Evolutionary conservation across 2,888 invertebrate genomes (phyloP).

Genomic region (Polymixis flavicincta): DNA sequence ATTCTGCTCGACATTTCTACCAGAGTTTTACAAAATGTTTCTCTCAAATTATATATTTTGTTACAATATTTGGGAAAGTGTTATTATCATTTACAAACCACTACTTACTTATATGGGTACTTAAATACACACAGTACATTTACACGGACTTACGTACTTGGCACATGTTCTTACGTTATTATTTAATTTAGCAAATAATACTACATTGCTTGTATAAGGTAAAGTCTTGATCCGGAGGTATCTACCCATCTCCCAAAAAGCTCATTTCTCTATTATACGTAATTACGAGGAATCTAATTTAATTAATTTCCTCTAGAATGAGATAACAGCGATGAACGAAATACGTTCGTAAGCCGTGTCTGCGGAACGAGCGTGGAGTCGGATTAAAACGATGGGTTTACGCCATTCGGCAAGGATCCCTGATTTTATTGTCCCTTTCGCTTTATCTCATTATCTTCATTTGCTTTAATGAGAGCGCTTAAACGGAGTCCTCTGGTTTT

Average conservation of each 20-base stretch:
- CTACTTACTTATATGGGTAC: too few species aligned
- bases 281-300: conserved; percentile 54
- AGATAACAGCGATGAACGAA: conserved; percentile 57
- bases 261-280: conserved; percentile 33
- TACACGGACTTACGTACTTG: too few species aligned
- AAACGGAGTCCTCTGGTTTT: conserved; percentile 24
- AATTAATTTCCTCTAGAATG: conserved; percentile 58
- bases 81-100: not conserved
- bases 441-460: conserved; percentile 59
- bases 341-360: conserved; percentile 56
- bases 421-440: conserved; percentile 63
- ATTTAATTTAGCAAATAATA: not conserved
- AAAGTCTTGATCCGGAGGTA: not conserved
- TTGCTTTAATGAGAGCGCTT: conserved; percentile 58
- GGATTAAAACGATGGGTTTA: conserved; percentile 60
- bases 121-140: too few species aligned
- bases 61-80: not conserved
- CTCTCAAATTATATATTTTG: not conserved
- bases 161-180: not conserved
- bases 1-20: not conserved
- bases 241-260: conserved; percentile 14
- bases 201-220: not conserved
- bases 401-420: conserved; percentile 53
- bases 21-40: too few species aligned
- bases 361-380: conserved; percentile 42